Percentiles rank a stretch among this genome's conserved stretches.
Evolutionary conservation across 1,140 invertebrate species (phyloP).

Genomic region (Drosophila ogumai): DNA sequence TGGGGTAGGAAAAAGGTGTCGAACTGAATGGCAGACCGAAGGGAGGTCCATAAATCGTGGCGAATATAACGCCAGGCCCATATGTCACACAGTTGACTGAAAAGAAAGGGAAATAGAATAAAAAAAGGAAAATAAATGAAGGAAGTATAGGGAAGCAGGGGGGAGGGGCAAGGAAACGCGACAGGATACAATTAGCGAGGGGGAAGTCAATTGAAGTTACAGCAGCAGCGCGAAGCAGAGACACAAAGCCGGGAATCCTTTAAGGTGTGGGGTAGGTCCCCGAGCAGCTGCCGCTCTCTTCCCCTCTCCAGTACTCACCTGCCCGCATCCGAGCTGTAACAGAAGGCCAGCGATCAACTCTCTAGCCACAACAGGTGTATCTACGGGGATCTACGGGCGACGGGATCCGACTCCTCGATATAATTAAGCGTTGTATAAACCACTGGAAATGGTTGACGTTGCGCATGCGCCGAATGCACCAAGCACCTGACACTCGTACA

Average conservation of each 20-base stretch:
- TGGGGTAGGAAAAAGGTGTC: slow-evolving; percentile 70
- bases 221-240: slow-evolving; percentile 52
- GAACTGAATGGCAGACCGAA: slow-evolving; percentile 53
- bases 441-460: slow-evolving; percentile 62
- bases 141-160: slow-evolving; percentile 3
- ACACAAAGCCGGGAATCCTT: slow-evolving; percentile 54
- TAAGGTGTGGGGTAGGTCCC: slow-evolving; percentile 27
- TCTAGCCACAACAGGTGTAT: slow-evolving; percentile 69
- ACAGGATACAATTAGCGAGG: slow-evolving; percentile 74
- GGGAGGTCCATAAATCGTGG: slow-evolving; percentile 72
- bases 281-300: slow-evolving; percentile 61
- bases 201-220: slow-evolving; percentile 76
- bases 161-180: slow-evolving; percentile 53
- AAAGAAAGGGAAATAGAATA: slow-evolving; percentile 31
- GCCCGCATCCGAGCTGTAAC: slow-evolving; percentile 47
- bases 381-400: slow-evolving; percentile 29
- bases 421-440: slow-evolving; percentile 66
- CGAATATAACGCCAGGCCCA: slow-evolving; percentile 73
- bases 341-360: slow-evolving; percentile 33
- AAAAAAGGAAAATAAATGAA: slow-evolving; percentile 36
- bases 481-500: slow-evolving; percentile 56
- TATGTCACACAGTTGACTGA: slow-evolving; percentile 54
- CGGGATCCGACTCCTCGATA: slow-evolving; percentile 46
- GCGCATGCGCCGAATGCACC: slow-evolving; percentile 56
- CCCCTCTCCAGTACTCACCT: slow-evolving; percentile 56